Base-by-base conservation (phyloP, 1,140 invertebrate species). In the Panonychus citri region DNA sequence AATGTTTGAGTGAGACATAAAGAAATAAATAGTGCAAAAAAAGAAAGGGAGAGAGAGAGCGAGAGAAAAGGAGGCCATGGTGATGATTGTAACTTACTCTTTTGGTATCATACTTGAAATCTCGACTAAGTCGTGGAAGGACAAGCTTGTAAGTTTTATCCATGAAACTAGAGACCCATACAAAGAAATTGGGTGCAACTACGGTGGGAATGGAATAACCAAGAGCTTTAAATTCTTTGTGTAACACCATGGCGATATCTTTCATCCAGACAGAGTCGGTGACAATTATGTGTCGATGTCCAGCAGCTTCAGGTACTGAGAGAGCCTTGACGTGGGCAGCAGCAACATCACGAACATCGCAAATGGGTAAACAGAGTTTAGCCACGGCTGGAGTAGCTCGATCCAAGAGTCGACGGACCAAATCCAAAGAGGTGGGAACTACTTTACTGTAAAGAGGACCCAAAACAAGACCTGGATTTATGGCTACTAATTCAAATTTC, bases 291-390 rank as follows among this genome's bases (percentile, higher is more conserved):
- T 72, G 68, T 17, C 72, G 64, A 58, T 73, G 62, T 63, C 73
- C 73, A 54, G 69, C 72, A 21, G 74, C 71, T 57, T 74, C 71
- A 17, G 68, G 65, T 12, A 67, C 56, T 5, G 66, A 69, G 66
- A 77, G 71, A 15, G 75, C 74, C 61, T 70, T 68, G 52, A 76
- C 64, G 61, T 77, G 76, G 13, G 74, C 76, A 30, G 60, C 43
- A 7, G 76, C 76, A 10, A 77, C 75, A 64, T 77, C 76, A 37
- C 76, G 65, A 5, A 77, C 75, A 63, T 77, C 75, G 55, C 73
- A 70, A 21, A 74, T 57, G 3, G 67, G 61, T 27, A 77, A 65
- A 61, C 70, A 68, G 7, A 76, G 60, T 59, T 70, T 68, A 0
- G 76, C 74, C 13, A 73, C 55, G 54, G 71, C 65, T 17, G 73